phyloP scores from a whole-genome alignment of 2,113 vertebrate genomes.

The Aythya baeri region DNA sequence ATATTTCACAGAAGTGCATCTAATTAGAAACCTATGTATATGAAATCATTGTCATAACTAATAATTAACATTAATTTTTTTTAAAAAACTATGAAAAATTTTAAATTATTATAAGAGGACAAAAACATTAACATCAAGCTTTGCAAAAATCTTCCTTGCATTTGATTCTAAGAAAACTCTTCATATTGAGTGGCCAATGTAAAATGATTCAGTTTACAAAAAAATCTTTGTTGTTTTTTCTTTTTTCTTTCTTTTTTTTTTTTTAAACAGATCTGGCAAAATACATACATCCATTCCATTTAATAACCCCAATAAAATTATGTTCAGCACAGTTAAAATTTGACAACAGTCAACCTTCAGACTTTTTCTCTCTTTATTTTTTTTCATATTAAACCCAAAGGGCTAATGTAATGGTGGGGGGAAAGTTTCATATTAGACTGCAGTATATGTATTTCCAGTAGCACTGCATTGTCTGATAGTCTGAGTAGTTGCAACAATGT shows the following conservation, averaged over 20 bases:
- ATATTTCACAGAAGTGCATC: conserved; percentile 85
- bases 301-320: conserved; percentile 79
- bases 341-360: conserved; percentile 79
- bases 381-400: conserved; percentile 72
- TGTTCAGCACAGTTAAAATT: conserved; percentile 78
- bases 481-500: conserved; percentile 81
- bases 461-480: conserved; percentile 85
- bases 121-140: conserved; percentile 77
- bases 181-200: conserved; percentile 63
- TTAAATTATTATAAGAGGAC: conserved; percentile 81
- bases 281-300: conserved; percentile 80
- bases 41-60: conserved; percentile 79
- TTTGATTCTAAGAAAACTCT: conserved; percentile 74
- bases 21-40: conserved; percentile 79
- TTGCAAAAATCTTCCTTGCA: conserved; percentile 80
- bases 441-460: conserved; percentile 85
- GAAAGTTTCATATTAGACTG: conserved; percentile 76
- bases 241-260: background rate
- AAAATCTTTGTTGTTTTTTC: background rate
- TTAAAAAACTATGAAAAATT: conserved; percentile 78
- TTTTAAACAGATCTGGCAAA: conserved; percentile 72
- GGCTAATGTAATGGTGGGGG: conserved; percentile 59
- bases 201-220: conserved; percentile 73
- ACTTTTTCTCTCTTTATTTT: conserved; percentile 59
- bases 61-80: conserved; percentile 82